Conservation (phyloP, 2,888 invertebrate species). For the Penaeus monodon region DNA sequence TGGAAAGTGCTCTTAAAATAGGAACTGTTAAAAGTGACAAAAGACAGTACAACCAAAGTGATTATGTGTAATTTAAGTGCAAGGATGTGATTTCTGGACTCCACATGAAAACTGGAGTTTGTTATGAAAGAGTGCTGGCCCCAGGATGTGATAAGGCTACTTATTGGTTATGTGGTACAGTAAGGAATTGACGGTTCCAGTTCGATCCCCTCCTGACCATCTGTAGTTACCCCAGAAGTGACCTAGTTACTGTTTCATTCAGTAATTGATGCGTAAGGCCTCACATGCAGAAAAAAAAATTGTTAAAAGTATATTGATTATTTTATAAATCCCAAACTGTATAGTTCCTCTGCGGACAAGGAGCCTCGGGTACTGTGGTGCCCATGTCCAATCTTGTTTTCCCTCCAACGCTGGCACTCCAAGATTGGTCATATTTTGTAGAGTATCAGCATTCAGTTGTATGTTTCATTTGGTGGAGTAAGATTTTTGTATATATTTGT, state of each 20-base stretch:
- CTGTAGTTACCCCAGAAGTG: conserved; percentile 45
- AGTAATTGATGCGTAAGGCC: conserved; percentile 41
- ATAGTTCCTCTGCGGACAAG: conserved; percentile 57
- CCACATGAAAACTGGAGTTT: too few species aligned
- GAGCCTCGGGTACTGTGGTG: conserved; percentile 46
- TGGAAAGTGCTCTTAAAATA: conserved; percentile 56
- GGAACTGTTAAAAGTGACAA: conserved; percentile 50
- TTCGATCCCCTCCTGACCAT: conserved; percentile 48
- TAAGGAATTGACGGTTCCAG: conserved; percentile 34
- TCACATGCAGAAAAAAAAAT: conserved; percentile 41
- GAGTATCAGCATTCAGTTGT: conserved; percentile 63
- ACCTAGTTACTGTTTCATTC: conserved; percentile 44
- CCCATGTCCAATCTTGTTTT: conserved; percentile 48
- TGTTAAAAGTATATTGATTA: conserved; percentile 49
- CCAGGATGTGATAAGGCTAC: conserved; percentile 45
- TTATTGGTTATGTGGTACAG: conserved; percentile 28
- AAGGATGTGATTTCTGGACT: not conserved
- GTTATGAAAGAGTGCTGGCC: conserved; percentile 37
- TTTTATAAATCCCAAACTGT: conserved; percentile 48
- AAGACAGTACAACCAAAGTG: conserved; percentile 51
- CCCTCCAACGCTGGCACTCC: conserved; percentile 61
- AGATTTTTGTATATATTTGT: conserved; percentile 63
- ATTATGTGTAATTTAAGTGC: conserved; percentile 51
- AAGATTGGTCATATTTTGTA: conserved; percentile 57
- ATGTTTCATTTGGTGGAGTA: conserved; percentile 60